Evolutionary conservation across 2,888 invertebrate genomes (phyloP).

Genomic region (Masnerella sp.): DNA sequence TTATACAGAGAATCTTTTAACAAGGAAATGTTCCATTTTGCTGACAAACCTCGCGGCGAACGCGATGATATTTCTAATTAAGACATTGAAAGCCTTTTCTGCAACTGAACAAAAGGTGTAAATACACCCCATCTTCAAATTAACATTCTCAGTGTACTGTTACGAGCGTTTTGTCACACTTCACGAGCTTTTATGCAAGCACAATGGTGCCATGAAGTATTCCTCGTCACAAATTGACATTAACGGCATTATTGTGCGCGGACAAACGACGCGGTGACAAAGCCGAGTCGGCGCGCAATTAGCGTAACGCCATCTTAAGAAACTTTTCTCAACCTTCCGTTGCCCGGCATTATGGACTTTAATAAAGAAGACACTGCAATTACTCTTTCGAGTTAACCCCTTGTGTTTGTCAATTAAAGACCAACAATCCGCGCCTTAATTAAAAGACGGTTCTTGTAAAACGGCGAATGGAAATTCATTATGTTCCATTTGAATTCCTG

Average conservation of each 20-base stretch:
- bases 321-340: conserved; percentile 37
- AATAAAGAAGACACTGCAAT: conserved; percentile 23
- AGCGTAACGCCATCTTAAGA: conserved; percentile 54
- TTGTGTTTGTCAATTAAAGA: conserved; percentile 20
- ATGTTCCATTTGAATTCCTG: too few species aligned
- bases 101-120: conserved; percentile 40
- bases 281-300: conserved; percentile 55
- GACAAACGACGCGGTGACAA: conserved; percentile 54
- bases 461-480: too few species aligned
- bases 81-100: conserved; percentile 44
- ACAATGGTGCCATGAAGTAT: conserved; percentile 54
- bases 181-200: conserved; percentile 58
- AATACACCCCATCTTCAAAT: conserved; percentile 56
- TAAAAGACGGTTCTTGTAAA: conserved; percentile 3
- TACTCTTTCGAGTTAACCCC: conserved; percentile 26
- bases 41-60: too few species aligned
- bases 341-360: not conserved
- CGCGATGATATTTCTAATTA: too few species aligned
- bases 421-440: conserved; percentile 21
- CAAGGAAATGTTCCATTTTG: too few species aligned
- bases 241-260: conserved; percentile 58
- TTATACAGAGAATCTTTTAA: too few species aligned
- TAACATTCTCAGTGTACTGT: conserved; percentile 56
- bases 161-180: conserved; percentile 55
- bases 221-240: conserved; percentile 55